Base-by-base conservation (phyloP, 2,888 invertebrate genomes). In the Catonia carolina region DNA sequence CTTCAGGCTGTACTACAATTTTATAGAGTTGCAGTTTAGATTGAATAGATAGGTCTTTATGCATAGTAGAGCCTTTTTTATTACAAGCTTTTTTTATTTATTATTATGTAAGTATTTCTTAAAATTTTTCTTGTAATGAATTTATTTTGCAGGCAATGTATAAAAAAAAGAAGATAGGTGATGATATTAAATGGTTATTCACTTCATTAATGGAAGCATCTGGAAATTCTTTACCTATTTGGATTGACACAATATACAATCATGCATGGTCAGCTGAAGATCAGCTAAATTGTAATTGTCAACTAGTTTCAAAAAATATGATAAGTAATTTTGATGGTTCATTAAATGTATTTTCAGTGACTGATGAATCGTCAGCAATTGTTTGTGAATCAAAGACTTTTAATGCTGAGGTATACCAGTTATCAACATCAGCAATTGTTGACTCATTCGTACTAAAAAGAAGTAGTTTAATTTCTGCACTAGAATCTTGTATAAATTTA, bases 221-320 rank as follows among this genome's bases (percentile, higher is more conserved):
- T 15, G 50, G 50, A 20, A 6, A 27, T 10, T 18, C 15, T 14
- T 15, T 42, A 12, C 50, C 41, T 42, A 18, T 42, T 17, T 55
- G 14, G 7, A 33, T 33, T 18, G 55, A 55, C 36, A 42, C 55
- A 33, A 15, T 55, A 10, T 42, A 41, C 22, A 20, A 50, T 15
- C 55, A 55, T 55, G 55, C 50, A 10, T 55, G 55, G 55, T 15
- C 31, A 35, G 50, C 31, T 22, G 49, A 49, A 33, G 22, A 42
- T 20, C 27, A 33, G 12, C 22, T 27, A 17, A 20, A 14, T 12
- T 31, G 36, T 15, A 50, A 35, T 20, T 55, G 55, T 20, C 23
- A 27, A 14, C 12, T 45, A 5, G 41, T 41, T 10, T 15, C 41
- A 41, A 41, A 41, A 22, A 22, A 41, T 41, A 41, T 41, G 41